Evolutionary conservation across 2,888 invertebrate genomes (phyloP), one percentile per base, ranked within the genome.

Genomic region (Platypus cylindrus): DNA sequence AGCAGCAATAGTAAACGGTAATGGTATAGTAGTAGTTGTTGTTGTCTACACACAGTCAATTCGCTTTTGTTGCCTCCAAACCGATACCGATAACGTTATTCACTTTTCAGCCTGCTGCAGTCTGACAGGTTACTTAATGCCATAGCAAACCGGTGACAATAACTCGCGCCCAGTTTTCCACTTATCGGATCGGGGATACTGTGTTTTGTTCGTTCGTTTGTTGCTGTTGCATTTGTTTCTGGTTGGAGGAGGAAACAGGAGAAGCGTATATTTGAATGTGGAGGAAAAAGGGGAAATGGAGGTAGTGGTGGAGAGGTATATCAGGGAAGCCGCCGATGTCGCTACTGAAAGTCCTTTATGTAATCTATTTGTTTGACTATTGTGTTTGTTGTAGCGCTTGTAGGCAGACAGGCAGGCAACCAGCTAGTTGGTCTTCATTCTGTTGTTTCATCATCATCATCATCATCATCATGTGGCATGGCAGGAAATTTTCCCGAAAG

Each of bases 301-400:
- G 27, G 13, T 4, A 14, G 15, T 13, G 14, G 15, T 14, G 13
- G 15, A 16, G 27, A 27, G 27, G 15, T 3, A 16, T 3, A 4
- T 5, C 14, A 5, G 9, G 13, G 27, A 15, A 7, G 27, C 9
- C 7, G 20, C 22, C 25, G 37, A 16, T 23, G 32, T 20, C 25
- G 33, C 34, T 25, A 36, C 40, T n/a, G n/a, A n/a, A n/a, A n/a
- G n/a, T n/a, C n/a, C n/a, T n/a, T n/a, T 36, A 40, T 40, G 40
- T 40, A 40, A 40, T 40, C 40, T 40, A n/a, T n/a, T n/a, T n/a
- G 40, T 36, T 40, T 40, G 36, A 30, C 26, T 40, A 40, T 40
- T 40, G 36, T 40, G 32, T 30, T 39, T 39, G 25, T 34, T 27
- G 34, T 34, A 28, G 34, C 22, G 34, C 20, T 40, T 36, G 40